Evolutionary conservation across 1,140 invertebrate genomes (phyloP), one percentile per base, ranked within the genome.

Genomic region (Neodiprion lecontei): DNA sequence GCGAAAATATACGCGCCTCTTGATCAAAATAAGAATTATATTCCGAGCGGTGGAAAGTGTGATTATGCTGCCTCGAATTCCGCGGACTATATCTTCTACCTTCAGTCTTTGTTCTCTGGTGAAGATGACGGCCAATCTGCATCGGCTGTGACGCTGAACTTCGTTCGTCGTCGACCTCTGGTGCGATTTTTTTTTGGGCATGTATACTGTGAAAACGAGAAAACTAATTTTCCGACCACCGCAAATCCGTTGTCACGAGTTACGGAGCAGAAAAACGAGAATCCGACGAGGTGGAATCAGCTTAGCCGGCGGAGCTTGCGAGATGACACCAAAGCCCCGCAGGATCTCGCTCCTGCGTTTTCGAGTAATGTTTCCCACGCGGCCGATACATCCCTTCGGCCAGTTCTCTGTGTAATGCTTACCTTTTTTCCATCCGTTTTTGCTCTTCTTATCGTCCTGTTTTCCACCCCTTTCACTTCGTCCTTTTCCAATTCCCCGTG

Each of bases 1-100:
- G 83, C 81, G 85, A 87, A 87, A 86, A 88, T 88, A 83, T 87
- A 88, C 85, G 83, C 80, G 80, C 79, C 77, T 83, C 69, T 76
- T 77, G 81, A 86, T 87, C 79, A 84, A 87, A 88, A 84, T 85
- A 85, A 79, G 79, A 82, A 75, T 61, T 61, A 61, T 5, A 40
- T 61, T 61, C 53, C 53, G n/a, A 61, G 53, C 53, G 53, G 9
- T 61, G 7, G 53, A 61, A 61, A 61, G n/a, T 40, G 28, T 2
- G 28, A 40, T 40, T 40, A 40, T 40, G 28, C 28, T 40, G 28
- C 28, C 5, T 40, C 28, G 28, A 40, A 40, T 40, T 40, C 28
- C 28, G 2, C 28, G 28, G 28, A 40, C 28, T 3, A 40, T 40
- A 40, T 40, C 28, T 40, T 40, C 28, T 40, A 3, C 28, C 5